phyloP scores from a whole-genome alignment of 2,797 vertebrate genomes.

The Rhynchotus rufescens region DNA sequence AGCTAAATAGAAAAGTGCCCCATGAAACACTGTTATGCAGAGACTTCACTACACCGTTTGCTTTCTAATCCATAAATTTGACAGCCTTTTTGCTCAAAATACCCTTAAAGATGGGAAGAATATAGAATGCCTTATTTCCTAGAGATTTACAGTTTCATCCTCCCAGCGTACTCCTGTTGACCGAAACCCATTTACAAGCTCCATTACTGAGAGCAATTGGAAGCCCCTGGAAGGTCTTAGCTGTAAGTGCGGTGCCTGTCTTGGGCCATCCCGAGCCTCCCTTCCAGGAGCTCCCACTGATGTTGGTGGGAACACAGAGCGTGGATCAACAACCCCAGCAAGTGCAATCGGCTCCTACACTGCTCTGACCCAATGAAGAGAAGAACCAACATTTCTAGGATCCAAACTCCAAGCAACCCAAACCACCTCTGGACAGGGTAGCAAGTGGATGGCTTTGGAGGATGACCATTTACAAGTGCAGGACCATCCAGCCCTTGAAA shows the following conservation, averaged over 20 bases:
- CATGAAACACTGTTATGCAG: background rate
- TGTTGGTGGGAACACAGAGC: background rate
- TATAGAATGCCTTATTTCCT: background rate
- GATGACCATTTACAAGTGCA: background rate
- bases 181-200: slow-evolving; percentile 16
- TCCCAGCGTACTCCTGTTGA: background rate
- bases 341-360: background rate
- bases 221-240: background rate
- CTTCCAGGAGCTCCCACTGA: background rate
- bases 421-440: background rate
- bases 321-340: rapidly evolving
- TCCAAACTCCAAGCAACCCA: background rate
- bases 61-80: background rate
- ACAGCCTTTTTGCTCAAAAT: background rate
- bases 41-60: background rate
- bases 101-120: background rate
- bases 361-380: background rate
- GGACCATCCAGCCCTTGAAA: slow-evolving; percentile 18
- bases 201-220: background rate
- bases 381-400: background rate
- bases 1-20: background rate
- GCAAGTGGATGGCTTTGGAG: background rate
- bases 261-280: background rate
- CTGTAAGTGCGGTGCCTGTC: background rate
- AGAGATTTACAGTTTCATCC: background rate